Base-by-base conservation (phyloP, 1,140 invertebrate species). In the Tetramorium alpestre region DNA sequence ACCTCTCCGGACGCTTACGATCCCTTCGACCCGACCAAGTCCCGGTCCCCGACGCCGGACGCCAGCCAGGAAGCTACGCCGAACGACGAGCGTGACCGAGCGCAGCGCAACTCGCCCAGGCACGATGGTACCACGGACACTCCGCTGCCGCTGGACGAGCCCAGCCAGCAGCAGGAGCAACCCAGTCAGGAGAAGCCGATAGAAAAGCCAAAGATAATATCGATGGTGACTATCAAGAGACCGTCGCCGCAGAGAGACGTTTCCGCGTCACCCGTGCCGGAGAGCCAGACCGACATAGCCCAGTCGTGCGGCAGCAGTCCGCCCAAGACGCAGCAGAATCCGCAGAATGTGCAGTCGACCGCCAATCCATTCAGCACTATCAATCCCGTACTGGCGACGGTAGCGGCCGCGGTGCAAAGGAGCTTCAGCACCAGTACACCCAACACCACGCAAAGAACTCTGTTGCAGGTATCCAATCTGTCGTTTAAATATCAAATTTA, bases 21-120 rank as follows among this genome's bases (percentile, higher is more conserved):
- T 96, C 98, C 98, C 1, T 98, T 98, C 93, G 98, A 98, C 92
- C 98, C 98, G 1, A 98, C 98, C 1, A 98, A 98, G 92, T 98
- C 98, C 3, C 96, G 97, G 3, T 97, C 97, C 0, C 95, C 96
- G 5, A 96, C 96, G 10, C 96, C 96, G 0, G 94, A 94, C 88
- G 54, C 95, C 90, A 87, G 96, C 94, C 60, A 95, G 93, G 88
- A 96, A 90, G 84, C 93, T 51, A 92, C 94, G 86, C 87, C 94
- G 75, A 73, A 93, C 70, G 89, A 95, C 51, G 92, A 94, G 44
- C 86, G 91, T 13, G 85, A 90, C 16, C 73, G 89, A 28, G 92
- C 86, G 56, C 92, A 93, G 56, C 81, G 91, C 10, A 90, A 76
- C 47, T 94, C 94, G 0, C 95, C 95, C 0, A 94, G 94, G 33